A percentile compares a stretch with the other conserved stretches of the same genome.
phyloP scores from a whole-genome alignment of 2,888 invertebrate genomes.

The Osmoderma eremita region DNA sequence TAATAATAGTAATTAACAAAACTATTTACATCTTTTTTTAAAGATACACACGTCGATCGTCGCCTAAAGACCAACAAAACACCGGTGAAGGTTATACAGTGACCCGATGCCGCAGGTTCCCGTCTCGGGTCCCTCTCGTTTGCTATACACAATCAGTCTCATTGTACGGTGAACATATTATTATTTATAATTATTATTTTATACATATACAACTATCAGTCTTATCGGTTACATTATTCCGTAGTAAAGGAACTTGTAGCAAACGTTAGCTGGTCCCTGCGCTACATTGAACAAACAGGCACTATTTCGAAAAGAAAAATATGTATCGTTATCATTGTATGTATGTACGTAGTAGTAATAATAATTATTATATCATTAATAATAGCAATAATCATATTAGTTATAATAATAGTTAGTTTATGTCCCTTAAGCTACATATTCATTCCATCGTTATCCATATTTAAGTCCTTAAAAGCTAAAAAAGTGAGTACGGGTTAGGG shows the following conservation, averaged over 20 bases:
- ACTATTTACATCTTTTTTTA: conserved; percentile 61
- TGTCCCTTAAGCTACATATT: conserved; percentile 10
- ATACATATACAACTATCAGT: conserved; percentile 56
- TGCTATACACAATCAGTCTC: conserved; percentile 50
- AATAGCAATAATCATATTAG: background rate
- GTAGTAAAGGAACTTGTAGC: conserved; percentile 59
- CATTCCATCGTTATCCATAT: conserved; percentile 1
- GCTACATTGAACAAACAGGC: conserved; percentile 56
- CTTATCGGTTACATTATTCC: conserved; percentile 61
- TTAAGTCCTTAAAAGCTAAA: conserved; percentile 42
- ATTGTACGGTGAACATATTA: conserved; percentile 44
- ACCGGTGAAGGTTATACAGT: conserved; percentile 49
- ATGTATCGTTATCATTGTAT: conserved; percentile 9
- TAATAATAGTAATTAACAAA: conserved; percentile 44
- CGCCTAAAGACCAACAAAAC: conserved; percentile 54
- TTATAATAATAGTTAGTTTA: conserved; percentile 17
- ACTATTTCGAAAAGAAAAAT: conserved; percentile 49
- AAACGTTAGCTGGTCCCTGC: conserved; percentile 55
- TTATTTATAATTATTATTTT: conserved; percentile 26
- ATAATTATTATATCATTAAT: conserved; percentile 20
- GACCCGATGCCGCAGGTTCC: conserved; percentile 10
- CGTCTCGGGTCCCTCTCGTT: conserved; percentile 41
- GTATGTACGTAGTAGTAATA: conserved; percentile 30
- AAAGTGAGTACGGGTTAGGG: conserved; percentile 60
- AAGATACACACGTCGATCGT: conserved; percentile 46